phyloP scores from a whole-genome alignment of 1,140 invertebrate species.

The Dolichoris vasculosae region DNA sequence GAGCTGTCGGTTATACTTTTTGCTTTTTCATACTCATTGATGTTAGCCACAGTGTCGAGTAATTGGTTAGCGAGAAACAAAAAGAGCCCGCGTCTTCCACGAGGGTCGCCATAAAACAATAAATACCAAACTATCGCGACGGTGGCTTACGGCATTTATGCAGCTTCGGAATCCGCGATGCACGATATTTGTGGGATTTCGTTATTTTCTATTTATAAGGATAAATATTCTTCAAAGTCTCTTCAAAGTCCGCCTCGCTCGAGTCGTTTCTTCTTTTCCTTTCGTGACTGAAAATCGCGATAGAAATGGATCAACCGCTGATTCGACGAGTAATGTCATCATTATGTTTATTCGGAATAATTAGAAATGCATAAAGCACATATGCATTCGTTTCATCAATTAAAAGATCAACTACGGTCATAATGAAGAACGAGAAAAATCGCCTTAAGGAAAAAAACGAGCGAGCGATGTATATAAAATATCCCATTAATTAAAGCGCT shows the following conservation, averaged over 20 bases:
- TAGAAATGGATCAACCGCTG: not conserved
- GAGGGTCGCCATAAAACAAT: constrained; percentile 54
- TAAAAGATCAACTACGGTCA: not conserved
- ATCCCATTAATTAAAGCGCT: constrained; percentile 72
- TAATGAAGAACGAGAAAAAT: constrained; percentile 23
- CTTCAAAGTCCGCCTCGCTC: no score
- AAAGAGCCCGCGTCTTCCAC: constrained; percentile 37
- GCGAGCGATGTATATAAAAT: constrained; percentile 64
- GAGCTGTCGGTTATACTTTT: constrained; percentile 43
- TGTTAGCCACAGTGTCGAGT: constrained; percentile 50
- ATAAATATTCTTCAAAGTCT: not conserved
- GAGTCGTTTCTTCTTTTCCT: not conserved
- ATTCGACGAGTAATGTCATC: not conserved
- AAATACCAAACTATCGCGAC: constrained; percentile 51
- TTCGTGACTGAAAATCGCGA: not conserved
- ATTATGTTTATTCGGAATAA: not conserved
- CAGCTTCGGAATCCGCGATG: not conserved
- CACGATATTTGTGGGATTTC: not conserved
- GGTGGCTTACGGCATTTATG: constrained; percentile 28
- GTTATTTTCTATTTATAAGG: not conserved
- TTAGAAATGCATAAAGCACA: not conserved
- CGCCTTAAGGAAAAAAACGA: constrained; percentile 52
- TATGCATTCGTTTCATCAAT: constrained; percentile 66
- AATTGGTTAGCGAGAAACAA: constrained; percentile 52
- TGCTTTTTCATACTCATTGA: constrained; percentile 55